Conservation (phyloP, 2,113 vertebrate species). For the Arizona elegans region DNA sequence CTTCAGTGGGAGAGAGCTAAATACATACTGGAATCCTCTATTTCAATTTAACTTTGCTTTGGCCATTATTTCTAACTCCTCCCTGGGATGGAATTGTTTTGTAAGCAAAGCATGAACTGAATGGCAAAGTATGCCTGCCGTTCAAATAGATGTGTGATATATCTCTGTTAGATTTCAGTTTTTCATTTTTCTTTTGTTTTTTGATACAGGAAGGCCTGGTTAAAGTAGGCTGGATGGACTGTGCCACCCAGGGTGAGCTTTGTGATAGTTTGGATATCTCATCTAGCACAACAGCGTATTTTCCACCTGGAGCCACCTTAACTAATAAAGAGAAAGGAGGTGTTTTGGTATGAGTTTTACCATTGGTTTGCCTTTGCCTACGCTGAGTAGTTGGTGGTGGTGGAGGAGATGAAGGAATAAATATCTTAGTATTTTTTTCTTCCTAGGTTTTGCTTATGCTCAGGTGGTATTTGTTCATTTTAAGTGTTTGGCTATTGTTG, state of each 20-base stretch:
- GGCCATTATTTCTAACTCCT: constrained; percentile 13
- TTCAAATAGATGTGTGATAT: background rate
- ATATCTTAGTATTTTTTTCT: background rate
- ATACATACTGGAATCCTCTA: background rate
- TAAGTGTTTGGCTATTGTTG: background rate
- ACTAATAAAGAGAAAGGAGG: constrained; percentile 74
- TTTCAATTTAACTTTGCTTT: background rate
- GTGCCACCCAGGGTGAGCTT: constrained; percentile 80
- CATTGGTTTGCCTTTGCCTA: constrained; percentile 28
- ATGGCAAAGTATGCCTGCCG: background rate
- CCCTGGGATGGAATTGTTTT: background rate
- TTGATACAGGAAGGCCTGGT: constrained; percentile 85
- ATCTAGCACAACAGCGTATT: constrained; percentile 84
- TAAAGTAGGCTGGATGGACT: constrained; percentile 95
- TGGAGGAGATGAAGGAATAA: constrained; percentile 18
- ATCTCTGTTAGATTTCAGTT: constrained; percentile 8
- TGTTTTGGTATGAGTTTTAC: constrained; percentile 79
- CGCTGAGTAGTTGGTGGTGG: background rate
- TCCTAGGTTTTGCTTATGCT: background rate
- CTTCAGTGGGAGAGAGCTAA: background rate
- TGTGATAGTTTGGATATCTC: constrained; percentile 88
- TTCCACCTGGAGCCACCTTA: constrained; percentile 88
- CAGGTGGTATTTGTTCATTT: background rate
- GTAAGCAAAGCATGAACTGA: background rate
- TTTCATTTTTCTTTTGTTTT: constrained; percentile 16